Evolutionary conservation across 2,888 invertebrate species (phyloP).

Genomic region (Sabellastarte sp.): DNA sequence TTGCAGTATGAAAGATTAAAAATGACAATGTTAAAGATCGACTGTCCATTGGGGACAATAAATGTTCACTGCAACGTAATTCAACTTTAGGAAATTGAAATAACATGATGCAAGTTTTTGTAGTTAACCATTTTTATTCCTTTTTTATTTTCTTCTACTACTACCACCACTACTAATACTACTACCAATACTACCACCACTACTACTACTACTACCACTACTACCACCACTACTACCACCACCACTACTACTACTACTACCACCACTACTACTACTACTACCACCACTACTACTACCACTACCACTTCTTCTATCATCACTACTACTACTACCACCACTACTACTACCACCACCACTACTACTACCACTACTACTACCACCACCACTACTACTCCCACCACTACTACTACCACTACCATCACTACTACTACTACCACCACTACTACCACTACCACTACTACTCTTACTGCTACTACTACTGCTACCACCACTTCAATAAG

Average conservation of each 20-base stretch:
- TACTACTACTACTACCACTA: constrained; percentile 2
- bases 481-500: too few relatives aligned
- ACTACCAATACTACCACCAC: too few relatives aligned
- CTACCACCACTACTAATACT: too few relatives aligned
- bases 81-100: too few relatives aligned
- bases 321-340: constrained; percentile 4
- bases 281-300: constrained; percentile 1
- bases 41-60: too few relatives aligned
- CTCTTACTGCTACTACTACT: too few relatives aligned
- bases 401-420: too few relatives aligned
- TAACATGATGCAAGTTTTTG: too few relatives aligned
- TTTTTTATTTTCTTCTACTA: background rate
- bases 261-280: constrained; percentile 7
- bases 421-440: constrained; percentile 3
- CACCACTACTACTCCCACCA: too few relatives aligned
- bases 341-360: constrained; percentile 3
- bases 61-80: too few relatives aligned
- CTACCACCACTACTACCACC: background rate
- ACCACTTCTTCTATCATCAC: background rate
- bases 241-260: background rate
- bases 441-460: background rate
- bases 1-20: too few relatives aligned
- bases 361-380: constrained; percentile 1
- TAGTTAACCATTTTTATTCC: constrained; percentile 3
- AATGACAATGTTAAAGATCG: too few relatives aligned